phyloP scores from a whole-genome alignment of 1,140 invertebrate species.

The Aphidius ervi region DNA sequence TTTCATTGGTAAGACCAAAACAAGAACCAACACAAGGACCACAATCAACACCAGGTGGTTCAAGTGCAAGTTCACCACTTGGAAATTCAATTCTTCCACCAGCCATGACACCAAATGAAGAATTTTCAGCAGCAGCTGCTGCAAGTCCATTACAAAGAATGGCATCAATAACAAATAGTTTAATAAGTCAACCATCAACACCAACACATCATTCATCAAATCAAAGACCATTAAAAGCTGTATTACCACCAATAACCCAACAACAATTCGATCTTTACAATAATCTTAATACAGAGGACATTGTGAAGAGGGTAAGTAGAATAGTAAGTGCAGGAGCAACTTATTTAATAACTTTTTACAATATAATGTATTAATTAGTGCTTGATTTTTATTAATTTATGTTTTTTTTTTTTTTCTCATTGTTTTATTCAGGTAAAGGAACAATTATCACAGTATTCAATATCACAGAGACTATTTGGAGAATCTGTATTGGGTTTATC shows the following conservation, averaged over 20 bases:
- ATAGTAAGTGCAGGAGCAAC: constrained; percentile 20
- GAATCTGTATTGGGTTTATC: constrained; percentile 95
- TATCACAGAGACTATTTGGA: constrained; percentile 96
- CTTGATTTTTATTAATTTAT: constrained; percentile 1
- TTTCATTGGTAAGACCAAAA: constrained; percentile 78
- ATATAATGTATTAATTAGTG: background rate
- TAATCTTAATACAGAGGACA: constrained; percentile 97
- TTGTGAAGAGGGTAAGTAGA: constrained; percentile 79
- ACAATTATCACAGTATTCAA: constrained; percentile 95
- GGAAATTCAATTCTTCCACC: constrained; percentile 80
- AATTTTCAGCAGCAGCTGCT: constrained; percentile 71
- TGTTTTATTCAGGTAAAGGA: constrained; percentile 77
- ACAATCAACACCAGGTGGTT: constrained; percentile 59
- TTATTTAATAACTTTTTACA: background rate
- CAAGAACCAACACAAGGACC: constrained; percentile 64
- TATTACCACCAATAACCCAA: constrained; percentile 95
- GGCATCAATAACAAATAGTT: constrained; percentile 95
- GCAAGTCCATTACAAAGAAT: constrained; percentile 92
- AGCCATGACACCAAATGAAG: constrained; percentile 70
- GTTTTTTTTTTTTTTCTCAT: constrained; percentile 11
- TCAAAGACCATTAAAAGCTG: constrained; percentile 88
- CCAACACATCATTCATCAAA: constrained; percentile 74
- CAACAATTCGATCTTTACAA: constrained; percentile 99
- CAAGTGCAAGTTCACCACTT: constrained; percentile 69
- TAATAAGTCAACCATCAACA: constrained; percentile 86